These are phyloP conservation scores for Nixonia krombeini DNA, from an alignment of 1,140 invertebrate genomes.

Conservation along the genomic window DNA sequence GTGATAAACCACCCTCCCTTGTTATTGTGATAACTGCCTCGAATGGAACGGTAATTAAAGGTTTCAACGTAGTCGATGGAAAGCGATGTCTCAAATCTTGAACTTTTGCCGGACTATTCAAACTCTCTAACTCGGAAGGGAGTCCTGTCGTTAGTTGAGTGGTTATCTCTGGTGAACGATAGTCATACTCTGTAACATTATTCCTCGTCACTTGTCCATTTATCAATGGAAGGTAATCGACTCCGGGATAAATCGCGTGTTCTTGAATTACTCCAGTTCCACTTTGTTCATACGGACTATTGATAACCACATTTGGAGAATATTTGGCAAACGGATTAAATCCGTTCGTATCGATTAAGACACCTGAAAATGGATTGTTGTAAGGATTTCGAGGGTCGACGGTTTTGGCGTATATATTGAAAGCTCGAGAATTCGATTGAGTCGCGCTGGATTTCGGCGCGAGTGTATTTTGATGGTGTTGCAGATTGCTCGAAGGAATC, in stretches of 20 bases:
- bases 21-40: conserved; percentile 63
- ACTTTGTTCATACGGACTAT: conserved; percentile 23
- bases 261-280: conserved; percentile 21
- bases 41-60: conserved; percentile 60
- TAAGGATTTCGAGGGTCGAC: conserved; percentile 6
- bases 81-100: neutral
- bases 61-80: neutral
- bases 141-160: conserved; percentile 1
- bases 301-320: conserved; percentile 5
- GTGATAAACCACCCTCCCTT: conserved; percentile 19
- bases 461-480: neutral
- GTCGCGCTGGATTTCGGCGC: neutral
- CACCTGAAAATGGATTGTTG: conserved; percentile 19
- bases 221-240: conserved; percentile 26
- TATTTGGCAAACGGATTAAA: conserved; percentile 26
- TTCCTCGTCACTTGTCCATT: neutral
- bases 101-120: conserved; percentile 5
- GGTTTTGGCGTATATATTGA: conserved; percentile 26
- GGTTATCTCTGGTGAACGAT: conserved; percentile 1
- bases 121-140: conserved; percentile 9
- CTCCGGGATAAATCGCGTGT: conserved; percentile 28
- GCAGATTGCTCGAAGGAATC: too few relatives aligned
- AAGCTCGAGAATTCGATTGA: conserved; percentile 15
- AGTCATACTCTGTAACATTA: neutral
- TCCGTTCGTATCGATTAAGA: conserved; percentile 16